Percentiles rank a stretch among this genome's conserved stretches.
Evolutionary conservation across 2,113 vertebrate species (phyloP).

Genomic region (Heterocephalus glaber): DNA sequence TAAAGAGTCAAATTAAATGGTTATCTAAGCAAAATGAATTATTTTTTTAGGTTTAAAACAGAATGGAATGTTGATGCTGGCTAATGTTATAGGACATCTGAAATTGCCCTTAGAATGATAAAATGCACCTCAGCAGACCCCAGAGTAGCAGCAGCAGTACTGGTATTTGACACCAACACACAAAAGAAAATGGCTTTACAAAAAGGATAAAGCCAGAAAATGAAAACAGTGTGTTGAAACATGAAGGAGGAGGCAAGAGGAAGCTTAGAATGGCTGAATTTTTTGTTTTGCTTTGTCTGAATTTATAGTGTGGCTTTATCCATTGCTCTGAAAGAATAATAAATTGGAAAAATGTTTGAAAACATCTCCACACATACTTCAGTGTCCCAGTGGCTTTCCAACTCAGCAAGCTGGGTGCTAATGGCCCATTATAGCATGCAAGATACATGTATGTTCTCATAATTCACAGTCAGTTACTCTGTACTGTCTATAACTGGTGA

Average conservation of each 20-base stretch:
- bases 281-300: slow-evolving; percentile 62
- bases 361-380: slow-evolving; percentile 73
- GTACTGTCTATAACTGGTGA: slow-evolving; percentile 68
- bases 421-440: slow-evolving; percentile 70
- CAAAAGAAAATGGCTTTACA: slow-evolving; percentile 20
- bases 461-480: slow-evolving; percentile 65
- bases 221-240: slow-evolving; percentile 35
- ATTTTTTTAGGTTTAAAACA: slow-evolving; percentile 44
- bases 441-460: slow-evolving; percentile 55
- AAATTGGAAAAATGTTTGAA: slow-evolving; percentile 74
- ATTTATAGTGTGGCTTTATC: slow-evolving; percentile 70
- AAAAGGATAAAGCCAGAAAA: neutral
- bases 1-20: slow-evolving; percentile 52
- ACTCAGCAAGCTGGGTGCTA: slow-evolving; percentile 42
- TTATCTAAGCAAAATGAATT: slow-evolving; percentile 54
- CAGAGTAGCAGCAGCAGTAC: neutral
- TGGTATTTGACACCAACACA: neutral
- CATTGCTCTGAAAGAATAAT: slow-evolving; percentile 77
- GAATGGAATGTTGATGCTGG: slow-evolving; percentile 17
- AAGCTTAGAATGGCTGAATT: neutral
- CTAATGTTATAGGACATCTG: neutral
- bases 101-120: neutral
- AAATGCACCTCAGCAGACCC: neutral
- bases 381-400: slow-evolving; percentile 70
- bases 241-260: neutral